Conservation (phyloP, 1,140 invertebrate genomes). For the Charaxes varanes region DNA sequence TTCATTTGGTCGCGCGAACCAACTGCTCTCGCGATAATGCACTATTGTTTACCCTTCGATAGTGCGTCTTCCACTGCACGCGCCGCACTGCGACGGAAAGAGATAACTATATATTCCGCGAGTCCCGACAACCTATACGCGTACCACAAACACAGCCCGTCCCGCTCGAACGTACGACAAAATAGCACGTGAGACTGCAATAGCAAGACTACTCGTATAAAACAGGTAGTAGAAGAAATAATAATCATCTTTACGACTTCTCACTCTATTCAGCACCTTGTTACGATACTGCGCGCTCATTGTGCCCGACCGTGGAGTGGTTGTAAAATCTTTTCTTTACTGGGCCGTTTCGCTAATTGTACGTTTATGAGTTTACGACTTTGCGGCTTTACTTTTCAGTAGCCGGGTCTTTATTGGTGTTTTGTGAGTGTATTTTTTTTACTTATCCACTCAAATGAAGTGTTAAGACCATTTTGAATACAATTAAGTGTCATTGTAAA, state of each 20-base stretch:
- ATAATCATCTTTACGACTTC: slow-evolving; percentile 76
- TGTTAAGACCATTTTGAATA: slow-evolving; percentile 15
- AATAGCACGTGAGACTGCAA: slow-evolving; percentile 37
- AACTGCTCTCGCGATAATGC: slow-evolving; percentile 65
- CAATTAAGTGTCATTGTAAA: slow-evolving; percentile 11
- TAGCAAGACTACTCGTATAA: slow-evolving; percentile 47
- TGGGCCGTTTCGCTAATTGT: slow-evolving; percentile 72
- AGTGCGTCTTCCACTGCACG: slow-evolving; percentile 61
- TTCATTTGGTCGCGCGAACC: slow-evolving; percentile 65
- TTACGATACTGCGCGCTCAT: slow-evolving; percentile 73
- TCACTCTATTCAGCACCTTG: slow-evolving; percentile 76
- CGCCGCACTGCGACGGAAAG: slow-evolving; percentile 53
- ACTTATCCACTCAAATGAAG: slow-evolving; percentile 16
- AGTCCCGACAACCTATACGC: slow-evolving; percentile 34
- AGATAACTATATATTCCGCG: slow-evolving; percentile 43
- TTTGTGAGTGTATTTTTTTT: slow-evolving; percentile 49
- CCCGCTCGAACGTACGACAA: slow-evolving; percentile 33
- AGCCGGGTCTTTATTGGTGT: slow-evolving; percentile 50
- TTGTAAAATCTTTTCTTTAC: slow-evolving; percentile 74
- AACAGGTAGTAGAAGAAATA: slow-evolving; percentile 76
- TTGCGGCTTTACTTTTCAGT: slow-evolving; percentile 66
- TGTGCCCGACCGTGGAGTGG: slow-evolving; percentile 64
- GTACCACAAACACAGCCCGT: slow-evolving; percentile 34
- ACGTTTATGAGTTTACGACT: slow-evolving; percentile 72
- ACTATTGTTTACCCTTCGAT: slow-evolving; percentile 72